Evolutionary conservation across 1,140 invertebrate species (phyloP).

Genomic region (Drosophila pallidifrons): DNA sequence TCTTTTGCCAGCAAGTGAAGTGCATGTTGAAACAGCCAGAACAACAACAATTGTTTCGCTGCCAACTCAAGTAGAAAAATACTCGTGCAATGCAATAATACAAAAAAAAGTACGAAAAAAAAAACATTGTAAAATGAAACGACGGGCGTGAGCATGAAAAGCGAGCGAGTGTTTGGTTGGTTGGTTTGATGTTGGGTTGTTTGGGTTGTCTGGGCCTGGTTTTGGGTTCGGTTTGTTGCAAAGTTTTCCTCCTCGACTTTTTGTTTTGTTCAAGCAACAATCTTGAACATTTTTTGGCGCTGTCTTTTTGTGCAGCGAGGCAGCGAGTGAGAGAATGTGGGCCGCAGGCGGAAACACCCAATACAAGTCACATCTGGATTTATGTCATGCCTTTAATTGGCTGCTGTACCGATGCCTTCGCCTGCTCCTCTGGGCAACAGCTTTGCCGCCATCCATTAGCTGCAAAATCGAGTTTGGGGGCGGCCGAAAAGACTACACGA

Average conservation of each 20-base stretch:
- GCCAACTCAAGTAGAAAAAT: slow-evolving; percentile 84
- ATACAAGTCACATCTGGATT: slow-evolving; percentile 85
- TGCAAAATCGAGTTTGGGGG: slow-evolving; percentile 76
- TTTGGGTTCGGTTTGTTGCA: slow-evolving; percentile 26
- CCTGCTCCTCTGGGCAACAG: slow-evolving; percentile 43
- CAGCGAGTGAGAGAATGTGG: slow-evolving; percentile 70
- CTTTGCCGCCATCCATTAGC: slow-evolving; percentile 75
- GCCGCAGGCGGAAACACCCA: slow-evolving; percentile 84
- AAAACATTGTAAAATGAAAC: slow-evolving; percentile 75
- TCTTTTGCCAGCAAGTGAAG: slow-evolving; percentile 63
- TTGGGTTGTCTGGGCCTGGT: slow-evolving; percentile 19
- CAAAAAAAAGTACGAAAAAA: slow-evolving; percentile 44
- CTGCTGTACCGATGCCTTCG: slow-evolving; percentile 74
- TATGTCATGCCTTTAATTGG: slow-evolving; percentile 85
- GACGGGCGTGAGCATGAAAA: slow-evolving; percentile 79
- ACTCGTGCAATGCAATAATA: slow-evolving; percentile 80
- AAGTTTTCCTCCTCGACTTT: slow-evolving; percentile 62
- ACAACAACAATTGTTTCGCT: slow-evolving; percentile 49
- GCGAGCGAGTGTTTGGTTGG: slow-evolving; percentile 50
- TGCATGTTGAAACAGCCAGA: slow-evolving; percentile 60
- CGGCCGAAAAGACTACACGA: slow-evolving; percentile 33
- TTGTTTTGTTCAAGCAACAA: slow-evolving; percentile 73
- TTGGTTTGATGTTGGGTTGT: slow-evolving; percentile 31
- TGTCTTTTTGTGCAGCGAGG: slow-evolving; percentile 58
- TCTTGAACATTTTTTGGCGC: slow-evolving; percentile 78